phyloP scores from a whole-genome alignment of 2,113 vertebrate genomes.

The Brachypodius melanocephalos region DNA sequence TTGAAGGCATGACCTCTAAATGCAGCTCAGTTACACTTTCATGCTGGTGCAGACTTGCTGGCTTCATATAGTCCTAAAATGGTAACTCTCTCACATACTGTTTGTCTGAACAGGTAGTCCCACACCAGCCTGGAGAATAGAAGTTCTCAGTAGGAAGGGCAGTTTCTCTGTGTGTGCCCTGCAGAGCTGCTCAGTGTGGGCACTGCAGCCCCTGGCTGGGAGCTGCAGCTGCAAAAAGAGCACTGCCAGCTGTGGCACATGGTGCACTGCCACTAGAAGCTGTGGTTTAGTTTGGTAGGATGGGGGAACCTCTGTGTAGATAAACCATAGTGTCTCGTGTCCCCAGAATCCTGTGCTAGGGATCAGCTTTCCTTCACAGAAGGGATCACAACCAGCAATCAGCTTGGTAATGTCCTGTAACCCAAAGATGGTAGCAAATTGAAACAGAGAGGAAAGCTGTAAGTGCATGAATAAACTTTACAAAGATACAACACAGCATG shows the following conservation, averaged over 20 bases:
- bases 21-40: not conserved
- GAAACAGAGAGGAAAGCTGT: not conserved
- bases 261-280: not conserved
- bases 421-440: not conserved
- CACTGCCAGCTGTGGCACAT: no score
- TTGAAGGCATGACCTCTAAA: not conserved
- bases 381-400: not conserved
- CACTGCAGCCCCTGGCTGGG: not conserved
- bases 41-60: not conserved
- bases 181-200: not conserved
- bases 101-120: not conserved
- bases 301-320: not conserved
- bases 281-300: not conserved
- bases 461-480: not conserved
- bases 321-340: not conserved
- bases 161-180: not conserved
- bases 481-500: not conserved
- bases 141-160: accelerated
- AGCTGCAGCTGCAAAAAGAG: not conserved
- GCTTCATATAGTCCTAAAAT: not conserved
- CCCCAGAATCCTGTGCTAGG: accelerated
- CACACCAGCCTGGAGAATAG: accelerated
- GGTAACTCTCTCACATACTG: not conserved
- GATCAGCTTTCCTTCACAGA: not conserved
- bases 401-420: not conserved